phyloP scores from a whole-genome alignment of 1,140 invertebrate genomes.

The Telenomus remus region DNA sequence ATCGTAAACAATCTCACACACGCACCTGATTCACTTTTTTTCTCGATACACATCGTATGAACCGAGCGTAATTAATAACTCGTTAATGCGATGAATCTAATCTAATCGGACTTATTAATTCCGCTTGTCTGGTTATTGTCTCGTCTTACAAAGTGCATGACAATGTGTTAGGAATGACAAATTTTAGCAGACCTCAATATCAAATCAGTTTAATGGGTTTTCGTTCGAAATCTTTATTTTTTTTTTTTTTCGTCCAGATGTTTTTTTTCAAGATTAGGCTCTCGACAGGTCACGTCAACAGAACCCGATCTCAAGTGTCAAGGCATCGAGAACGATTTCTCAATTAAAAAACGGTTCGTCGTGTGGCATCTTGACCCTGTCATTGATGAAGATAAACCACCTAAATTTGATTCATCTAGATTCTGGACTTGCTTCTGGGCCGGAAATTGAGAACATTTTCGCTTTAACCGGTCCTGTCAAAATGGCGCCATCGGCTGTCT shows the following conservation, averaged over 20 bases:
- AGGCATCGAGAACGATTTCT: constrained; percentile 44
- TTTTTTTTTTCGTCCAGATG: not conserved
- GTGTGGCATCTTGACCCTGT: not conserved
- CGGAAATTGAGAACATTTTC: no score
- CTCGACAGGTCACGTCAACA: not conserved
- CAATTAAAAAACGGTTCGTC: constrained; percentile 33
- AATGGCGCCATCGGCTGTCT: constrained; percentile 1
- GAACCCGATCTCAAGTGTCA: constrained; percentile 30
- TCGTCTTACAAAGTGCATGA: not conserved
- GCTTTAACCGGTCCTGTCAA: no score
- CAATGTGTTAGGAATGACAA: no score
- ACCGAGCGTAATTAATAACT: not conserved
- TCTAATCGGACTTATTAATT: not conserved
- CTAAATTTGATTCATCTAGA: not conserved
- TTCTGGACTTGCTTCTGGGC: not conserved
- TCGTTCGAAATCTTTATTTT: no score
- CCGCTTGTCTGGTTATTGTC: not conserved
- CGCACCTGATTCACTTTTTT: constrained; percentile 1
- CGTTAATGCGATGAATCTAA: not conserved
- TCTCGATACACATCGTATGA: not conserved
- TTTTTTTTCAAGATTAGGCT: not conserved
- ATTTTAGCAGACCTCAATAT: no score
- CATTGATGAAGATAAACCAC: not conserved
- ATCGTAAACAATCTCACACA: constrained; percentile 25
- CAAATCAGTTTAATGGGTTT: no score